These are phyloP conservation scores for Geococcyx californianus DNA, from an alignment of 2,113 vertebrate species.

Conservation along the genomic window DNA sequence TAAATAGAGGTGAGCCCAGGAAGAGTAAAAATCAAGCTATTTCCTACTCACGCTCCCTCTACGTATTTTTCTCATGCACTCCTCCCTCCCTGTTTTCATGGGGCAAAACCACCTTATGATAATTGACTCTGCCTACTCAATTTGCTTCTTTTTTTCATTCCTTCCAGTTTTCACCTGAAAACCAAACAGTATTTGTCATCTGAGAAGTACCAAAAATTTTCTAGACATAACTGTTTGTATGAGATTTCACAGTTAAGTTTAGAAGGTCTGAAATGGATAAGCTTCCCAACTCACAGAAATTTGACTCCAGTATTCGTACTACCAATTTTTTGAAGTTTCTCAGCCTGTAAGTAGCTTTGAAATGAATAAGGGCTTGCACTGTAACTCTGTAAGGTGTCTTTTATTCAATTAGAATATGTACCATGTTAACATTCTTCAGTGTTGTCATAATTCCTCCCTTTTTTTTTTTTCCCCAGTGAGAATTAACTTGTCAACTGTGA, in stretches of 20 bases:
- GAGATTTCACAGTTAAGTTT: constrained; percentile 35
- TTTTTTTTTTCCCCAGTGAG: background rate
- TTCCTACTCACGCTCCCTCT: background rate
- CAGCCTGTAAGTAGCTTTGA: constrained; percentile 21
- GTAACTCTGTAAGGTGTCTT: constrained; percentile 15
- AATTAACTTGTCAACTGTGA: constrained; percentile 33
- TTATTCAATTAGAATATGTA: constrained; percentile 33
- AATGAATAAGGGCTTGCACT: constrained; percentile 6
- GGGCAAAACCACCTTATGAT: rapidly evolving
- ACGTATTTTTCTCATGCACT: background rate
- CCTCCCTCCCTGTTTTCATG: rapidly evolving
- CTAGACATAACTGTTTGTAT: constrained; percentile 35
- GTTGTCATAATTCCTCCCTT: constrained; percentile 12
- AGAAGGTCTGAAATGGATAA: constrained; percentile 11
- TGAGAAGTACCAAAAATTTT: constrained; percentile 13
- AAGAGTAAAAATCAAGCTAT: background rate
- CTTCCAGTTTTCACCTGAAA: background rate
- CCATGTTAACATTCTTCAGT: constrained; percentile 37
- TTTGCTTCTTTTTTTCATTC: background rate
- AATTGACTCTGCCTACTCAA: background rate
- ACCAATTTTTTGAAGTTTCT: background rate
- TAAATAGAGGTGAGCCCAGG: background rate
- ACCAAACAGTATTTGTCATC: background rate
- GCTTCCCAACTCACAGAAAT: background rate
- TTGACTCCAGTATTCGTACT: constrained; percentile 11